Evolutionary conservation across 2,888 invertebrate genomes (phyloP).

Genomic region (Ceratothoa steindachneri): DNA sequence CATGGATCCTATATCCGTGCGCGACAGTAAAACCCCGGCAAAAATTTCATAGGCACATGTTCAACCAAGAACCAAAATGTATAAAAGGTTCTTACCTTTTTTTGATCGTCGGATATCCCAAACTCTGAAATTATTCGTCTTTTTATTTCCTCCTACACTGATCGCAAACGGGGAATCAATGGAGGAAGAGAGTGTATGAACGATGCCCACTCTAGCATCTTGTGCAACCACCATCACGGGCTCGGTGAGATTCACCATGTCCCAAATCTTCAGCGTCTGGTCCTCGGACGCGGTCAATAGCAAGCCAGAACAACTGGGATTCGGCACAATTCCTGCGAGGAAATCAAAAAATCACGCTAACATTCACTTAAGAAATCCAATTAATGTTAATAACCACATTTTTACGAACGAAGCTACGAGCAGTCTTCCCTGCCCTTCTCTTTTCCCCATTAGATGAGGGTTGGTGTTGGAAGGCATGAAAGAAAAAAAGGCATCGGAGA

Average conservation of each 20-base stretch:
- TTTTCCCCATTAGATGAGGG: too few relatives aligned
- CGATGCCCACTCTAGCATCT: slow-evolving; percentile 61
- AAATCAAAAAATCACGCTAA: slow-evolving; percentile 36
- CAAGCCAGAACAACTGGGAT: slow-evolving; percentile 67
- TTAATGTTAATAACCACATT: neutral
- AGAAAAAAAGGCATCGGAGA: too few relatives aligned
- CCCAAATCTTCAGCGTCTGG: slow-evolving; percentile 81
- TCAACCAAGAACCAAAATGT: too few relatives aligned
- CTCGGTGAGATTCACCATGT: slow-evolving; percentile 54
- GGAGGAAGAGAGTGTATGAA: slow-evolving; percentile 64
- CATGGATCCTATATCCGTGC: too few relatives aligned
- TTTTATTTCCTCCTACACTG: slow-evolving; percentile 79
- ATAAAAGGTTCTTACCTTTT: too few relatives aligned
- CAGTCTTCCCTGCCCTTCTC: too few relatives aligned
- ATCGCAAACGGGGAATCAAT: slow-evolving; percentile 79
- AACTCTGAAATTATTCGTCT: slow-evolving; percentile 68
- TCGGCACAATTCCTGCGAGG: slow-evolving; percentile 61
- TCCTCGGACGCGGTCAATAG: slow-evolving; percentile 62
- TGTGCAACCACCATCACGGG: slow-evolving; percentile 57
- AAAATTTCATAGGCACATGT: too few relatives aligned
- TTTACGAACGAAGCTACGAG: too few relatives aligned
- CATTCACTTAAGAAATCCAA: neutral
- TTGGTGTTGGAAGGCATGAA: too few relatives aligned
- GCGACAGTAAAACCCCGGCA: too few relatives aligned
- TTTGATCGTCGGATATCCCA: slow-evolving; percentile 62